phyloP scores from a whole-genome alignment of 2,888 invertebrate species.

The Odontocolon sp. region DNA sequence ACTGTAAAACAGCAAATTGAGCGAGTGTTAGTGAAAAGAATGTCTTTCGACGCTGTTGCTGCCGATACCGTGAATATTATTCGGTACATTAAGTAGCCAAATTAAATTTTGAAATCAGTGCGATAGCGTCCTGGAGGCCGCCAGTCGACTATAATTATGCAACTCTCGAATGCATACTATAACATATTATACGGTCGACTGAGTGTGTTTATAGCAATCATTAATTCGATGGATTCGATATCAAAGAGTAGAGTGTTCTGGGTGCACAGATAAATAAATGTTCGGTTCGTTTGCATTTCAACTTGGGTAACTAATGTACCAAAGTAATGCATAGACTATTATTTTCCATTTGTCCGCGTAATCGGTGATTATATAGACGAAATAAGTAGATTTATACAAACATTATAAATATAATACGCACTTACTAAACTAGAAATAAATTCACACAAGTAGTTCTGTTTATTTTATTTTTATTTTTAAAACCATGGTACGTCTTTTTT shows the following conservation, averaged over 20 bases:
- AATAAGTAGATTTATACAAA: too few species aligned
- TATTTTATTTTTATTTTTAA: too few species aligned
- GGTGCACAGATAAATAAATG: not conserved
- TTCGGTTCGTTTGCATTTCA: not conserved
- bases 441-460: too few species aligned
- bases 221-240: conserved; percentile 30
- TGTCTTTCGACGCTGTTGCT: conserved; percentile 59
- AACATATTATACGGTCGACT: conserved; percentile 21
- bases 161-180: conserved; percentile 13
- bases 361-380: too few species aligned
- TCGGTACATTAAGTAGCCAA: conserved; percentile 79
- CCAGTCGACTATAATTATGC: conserved; percentile 14
- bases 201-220: conserved; percentile 27
- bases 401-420: too few species aligned
- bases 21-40: too few species aligned
- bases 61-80: conserved; percentile 70
- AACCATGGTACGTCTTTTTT: too few species aligned
- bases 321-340: not conserved
- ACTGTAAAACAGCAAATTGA: too few species aligned
- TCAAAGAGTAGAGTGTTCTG: not conserved
- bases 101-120: conserved; percentile 78
- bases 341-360: not conserved
- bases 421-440: too few species aligned
- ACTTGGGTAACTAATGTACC: too few species aligned
- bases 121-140: conserved; percentile 62